Evolutionary conservation across 1,140 invertebrate species (phyloP).

Genomic region (Sesamia nonagrioides): DNA sequence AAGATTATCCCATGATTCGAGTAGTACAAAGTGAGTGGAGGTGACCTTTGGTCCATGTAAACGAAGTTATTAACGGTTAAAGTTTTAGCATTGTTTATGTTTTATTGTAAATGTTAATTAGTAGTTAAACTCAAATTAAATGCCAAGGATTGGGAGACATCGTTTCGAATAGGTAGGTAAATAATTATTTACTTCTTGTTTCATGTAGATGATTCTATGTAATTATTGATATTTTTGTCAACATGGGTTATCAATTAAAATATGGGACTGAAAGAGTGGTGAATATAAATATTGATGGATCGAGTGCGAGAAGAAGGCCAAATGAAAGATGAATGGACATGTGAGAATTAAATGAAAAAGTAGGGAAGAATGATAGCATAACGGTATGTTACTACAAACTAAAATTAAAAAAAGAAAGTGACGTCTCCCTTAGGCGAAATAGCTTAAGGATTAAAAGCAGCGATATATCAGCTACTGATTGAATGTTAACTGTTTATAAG

Average conservation of each 20-base stretch:
- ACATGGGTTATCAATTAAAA: no score
- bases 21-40: constrained; percentile 28
- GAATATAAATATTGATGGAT: no score
- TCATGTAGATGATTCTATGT: not conserved
- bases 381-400: not conserved
- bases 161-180: not conserved
- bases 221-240: not conserved
- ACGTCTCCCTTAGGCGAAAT: not conserved
- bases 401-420: constrained; percentile 22
- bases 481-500: constrained; percentile 59
- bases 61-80: constrained; percentile 42
- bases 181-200: not conserved
- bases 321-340: no score
- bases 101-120: constrained; percentile 62
- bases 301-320: no score
- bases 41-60: constrained; percentile 36
- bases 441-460: constrained; percentile 40
- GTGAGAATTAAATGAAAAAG: no score
- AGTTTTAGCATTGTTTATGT: constrained; percentile 58
- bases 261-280: no score
- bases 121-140: constrained; percentile 56
- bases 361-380: no score
- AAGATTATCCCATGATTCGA: constrained; percentile 34
- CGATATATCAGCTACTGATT: constrained; percentile 39
- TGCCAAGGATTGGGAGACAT: constrained; percentile 53